Evolutionary conservation across 2,888 invertebrate species (phyloP).

Genomic region (Pandemis corylana): DNA sequence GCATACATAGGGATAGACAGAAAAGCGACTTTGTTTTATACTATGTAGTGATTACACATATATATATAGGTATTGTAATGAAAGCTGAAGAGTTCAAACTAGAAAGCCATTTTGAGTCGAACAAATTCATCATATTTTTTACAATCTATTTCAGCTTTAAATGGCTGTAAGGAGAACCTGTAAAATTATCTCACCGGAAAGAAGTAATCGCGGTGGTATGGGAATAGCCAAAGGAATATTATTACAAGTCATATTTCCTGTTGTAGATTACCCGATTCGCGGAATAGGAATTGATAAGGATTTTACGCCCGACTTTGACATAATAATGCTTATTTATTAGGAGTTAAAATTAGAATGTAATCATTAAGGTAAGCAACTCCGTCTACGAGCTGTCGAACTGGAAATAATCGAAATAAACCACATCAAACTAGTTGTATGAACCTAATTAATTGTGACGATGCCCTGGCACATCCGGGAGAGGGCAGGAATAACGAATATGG

Average conservation of each 20-base stretch:
- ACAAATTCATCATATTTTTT: neutral
- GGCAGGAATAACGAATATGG: neutral
- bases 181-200: conserved; percentile 30
- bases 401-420: neutral
- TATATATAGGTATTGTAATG: neutral
- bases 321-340: conserved; percentile 17
- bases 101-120: neutral
- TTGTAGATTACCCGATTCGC: conserved; percentile 63
- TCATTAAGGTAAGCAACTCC: neutral
- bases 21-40: too few relatives aligned
- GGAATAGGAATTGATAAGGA: conserved; percentile 49
- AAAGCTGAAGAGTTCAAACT: neutral
- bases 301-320: conserved; percentile 13
- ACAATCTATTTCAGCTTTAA: neutral
- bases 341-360: conserved; percentile 19
- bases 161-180: neutral
- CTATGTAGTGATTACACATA: too few relatives aligned
- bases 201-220: conserved; percentile 31
- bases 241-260: conserved; percentile 55
- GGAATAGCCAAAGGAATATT: conserved; percentile 37
- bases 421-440: too few relatives aligned
- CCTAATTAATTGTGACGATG: neutral
- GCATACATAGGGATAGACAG: neutral
- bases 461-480: neutral
- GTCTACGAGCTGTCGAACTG: neutral